A percentile compares a stretch with the other conserved stretches of the same genome.
phyloP scores from a whole-genome alignment of 64 coral and sea anemone species.

The Montipora efflorescens region DNA sequence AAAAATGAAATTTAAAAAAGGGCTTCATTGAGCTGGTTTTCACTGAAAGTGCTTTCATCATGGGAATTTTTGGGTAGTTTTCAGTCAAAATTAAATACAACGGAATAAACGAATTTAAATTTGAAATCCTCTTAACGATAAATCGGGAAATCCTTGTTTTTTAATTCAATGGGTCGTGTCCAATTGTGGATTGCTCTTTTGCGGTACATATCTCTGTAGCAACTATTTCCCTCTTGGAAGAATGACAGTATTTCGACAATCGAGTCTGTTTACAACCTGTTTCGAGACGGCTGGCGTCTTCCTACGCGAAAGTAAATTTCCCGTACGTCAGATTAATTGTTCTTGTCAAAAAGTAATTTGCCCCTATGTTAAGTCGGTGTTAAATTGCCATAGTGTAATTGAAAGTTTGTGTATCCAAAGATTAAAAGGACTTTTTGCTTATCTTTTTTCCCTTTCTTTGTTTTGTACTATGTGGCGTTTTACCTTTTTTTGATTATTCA shows the following conservation, averaged over 20 bases:
- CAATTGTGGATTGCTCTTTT: background rate
- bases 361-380: background rate
- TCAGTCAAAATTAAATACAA: no score
- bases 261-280: background rate
- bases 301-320: background rate
- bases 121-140: background rate
- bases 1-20: no score
- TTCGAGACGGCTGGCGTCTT: background rate
- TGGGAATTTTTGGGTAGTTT: background rate
- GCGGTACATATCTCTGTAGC: background rate
- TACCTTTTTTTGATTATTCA: no score
- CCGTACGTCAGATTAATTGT: background rate
- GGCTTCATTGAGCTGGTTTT: no score
- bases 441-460: no score
- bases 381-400: background rate
- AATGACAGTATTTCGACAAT: background rate
- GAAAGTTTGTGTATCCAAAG: background rate
- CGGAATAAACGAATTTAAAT: no score
- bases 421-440: background rate
- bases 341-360: constrained; percentile 21
- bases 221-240: background rate
- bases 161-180: background rate
- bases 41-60: background rate
- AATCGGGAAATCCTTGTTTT: background rate
- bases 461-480: no score